These are phyloP conservation scores for Saccostrea cuccullata DNA, from an alignment of 1,140 invertebrate genomes.

Conservation along the genomic window DNA sequence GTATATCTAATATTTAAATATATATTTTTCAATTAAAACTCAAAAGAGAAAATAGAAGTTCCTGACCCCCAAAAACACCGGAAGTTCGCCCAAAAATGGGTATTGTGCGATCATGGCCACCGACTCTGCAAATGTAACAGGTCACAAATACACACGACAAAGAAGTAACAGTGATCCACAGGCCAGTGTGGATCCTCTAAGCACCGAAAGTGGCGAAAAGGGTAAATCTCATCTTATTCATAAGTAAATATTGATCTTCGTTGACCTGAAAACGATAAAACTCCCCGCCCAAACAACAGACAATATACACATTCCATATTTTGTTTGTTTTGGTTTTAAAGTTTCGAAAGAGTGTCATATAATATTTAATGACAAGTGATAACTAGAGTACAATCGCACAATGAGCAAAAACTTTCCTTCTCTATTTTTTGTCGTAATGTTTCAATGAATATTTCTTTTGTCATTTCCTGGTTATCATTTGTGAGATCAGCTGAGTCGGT, in stretches of 20 bases:
- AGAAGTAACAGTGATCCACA: conserved; percentile 72
- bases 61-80: conserved; percentile 41
- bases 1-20: not conserved
- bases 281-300: conserved; percentile 11
- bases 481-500: conserved; percentile 1
- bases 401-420: not conserved
- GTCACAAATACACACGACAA: conserved; percentile 63
- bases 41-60: conserved; percentile 34
- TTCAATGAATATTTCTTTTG: not conserved
- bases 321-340: conserved; percentile 27
- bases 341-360: not conserved
- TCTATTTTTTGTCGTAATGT: not conserved
- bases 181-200: conserved; percentile 60
- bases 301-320: conserved; percentile 30
- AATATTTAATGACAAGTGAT: not conserved
- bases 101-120: conserved; percentile 65
- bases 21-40: not conserved
- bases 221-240: conserved; percentile 52
- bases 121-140: conserved; percentile 66
- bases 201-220: conserved; percentile 59
- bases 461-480: conserved; percentile 1
- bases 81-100: conserved; percentile 59
- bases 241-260: not conserved
- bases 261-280: not conserved
- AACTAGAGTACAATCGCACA: not conserved